A percentile compares a stretch with the other conserved stretches of the same genome.
phyloP scores from a whole-genome alignment of 1,140 invertebrate species.

The Zaprionus nigranus region DNA sequence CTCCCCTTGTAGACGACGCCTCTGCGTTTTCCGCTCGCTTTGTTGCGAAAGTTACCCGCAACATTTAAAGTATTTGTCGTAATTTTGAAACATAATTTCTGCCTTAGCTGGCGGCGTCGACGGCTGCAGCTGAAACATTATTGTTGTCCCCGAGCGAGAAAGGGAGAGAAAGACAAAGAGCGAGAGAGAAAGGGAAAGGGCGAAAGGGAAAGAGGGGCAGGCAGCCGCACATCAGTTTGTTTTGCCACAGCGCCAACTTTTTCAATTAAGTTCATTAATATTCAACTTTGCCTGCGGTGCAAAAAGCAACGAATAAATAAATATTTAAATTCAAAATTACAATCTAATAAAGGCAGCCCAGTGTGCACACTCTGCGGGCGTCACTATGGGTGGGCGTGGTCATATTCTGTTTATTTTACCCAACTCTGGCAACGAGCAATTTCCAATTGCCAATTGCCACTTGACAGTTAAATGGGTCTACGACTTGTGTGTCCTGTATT shows the following conservation, averaged over 20 bases:
- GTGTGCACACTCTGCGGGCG: conserved; percentile 2
- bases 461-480: conserved; percentile 28
- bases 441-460: conserved; percentile 27
- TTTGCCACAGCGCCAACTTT: conserved; percentile 56
- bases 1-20: no score
- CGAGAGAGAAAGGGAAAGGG: not conserved
- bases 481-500: not conserved
- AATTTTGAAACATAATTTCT: conserved; percentile 72
- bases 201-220: not conserved
- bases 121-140: not conserved
- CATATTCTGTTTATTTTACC: conserved; percentile 4
- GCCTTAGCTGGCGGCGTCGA: conserved; percentile 17
- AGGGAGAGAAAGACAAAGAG: not conserved
- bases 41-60: conserved; percentile 34
- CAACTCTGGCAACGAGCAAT: conserved; percentile 22
- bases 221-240: conserved; percentile 14
- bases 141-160: conserved; percentile 3
- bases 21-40: conserved; percentile 10
- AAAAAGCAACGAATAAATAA: conserved; percentile 54
- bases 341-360: conserved; percentile 62
- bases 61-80: conserved; percentile 61
- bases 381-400: not conserved
- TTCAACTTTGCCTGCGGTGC: conserved; percentile 64
- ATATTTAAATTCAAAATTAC: conserved; percentile 60
- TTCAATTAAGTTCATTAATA: conserved; percentile 76